Base-by-base conservation (phyloP, 2,888 invertebrate species). In the Pterostichus niger region DNA sequence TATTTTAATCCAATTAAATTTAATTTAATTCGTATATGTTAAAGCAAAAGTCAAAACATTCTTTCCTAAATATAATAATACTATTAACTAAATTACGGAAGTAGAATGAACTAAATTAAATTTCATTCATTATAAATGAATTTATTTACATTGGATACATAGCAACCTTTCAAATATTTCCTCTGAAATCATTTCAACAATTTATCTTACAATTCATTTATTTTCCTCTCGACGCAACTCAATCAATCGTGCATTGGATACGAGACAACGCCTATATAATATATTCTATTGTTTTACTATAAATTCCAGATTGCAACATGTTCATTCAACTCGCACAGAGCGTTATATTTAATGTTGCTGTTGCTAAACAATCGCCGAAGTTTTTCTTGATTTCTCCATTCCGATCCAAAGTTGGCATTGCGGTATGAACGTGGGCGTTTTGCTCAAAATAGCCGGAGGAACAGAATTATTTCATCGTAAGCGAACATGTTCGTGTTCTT, bases 221-320 rank as follows among this genome's bases (percentile, higher is more conserved):
- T 31, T 64, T 64, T 33, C 10, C 10, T 35, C 6, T 31, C 24
- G 13, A 64, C 35, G 33, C 35, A 33, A 64, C 35, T n/a, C 35
- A 35, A 64, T 64, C 64, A 64, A 64, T 64, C 64, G 64, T 49
- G 49, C 13, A 35, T 13, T 35, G 35, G 13, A 64, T 40, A 2
- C 33, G n/a, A 33, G 13, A 33, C 35, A 64, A 64, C 64, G 64
- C 64, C 64, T 64, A 11, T 64, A 64, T 33, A 64, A 64, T 64
- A 64, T 64, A 64, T 64, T 64, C 64, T 35, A 64, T 64, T 64
- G 64, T 64, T 64, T 64, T 64, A 64, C 64, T 64, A 64, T 64
- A 64, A 64, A 64, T 64, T 13, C 13, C 13, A n/a, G 35, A 35
- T 64, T 64, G 64, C 64, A 33, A 33, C 64, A 64, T 49, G 49